phyloP scores from a whole-genome alignment of 2,888 invertebrate species.

The Tolmerus cingulatus region DNA sequence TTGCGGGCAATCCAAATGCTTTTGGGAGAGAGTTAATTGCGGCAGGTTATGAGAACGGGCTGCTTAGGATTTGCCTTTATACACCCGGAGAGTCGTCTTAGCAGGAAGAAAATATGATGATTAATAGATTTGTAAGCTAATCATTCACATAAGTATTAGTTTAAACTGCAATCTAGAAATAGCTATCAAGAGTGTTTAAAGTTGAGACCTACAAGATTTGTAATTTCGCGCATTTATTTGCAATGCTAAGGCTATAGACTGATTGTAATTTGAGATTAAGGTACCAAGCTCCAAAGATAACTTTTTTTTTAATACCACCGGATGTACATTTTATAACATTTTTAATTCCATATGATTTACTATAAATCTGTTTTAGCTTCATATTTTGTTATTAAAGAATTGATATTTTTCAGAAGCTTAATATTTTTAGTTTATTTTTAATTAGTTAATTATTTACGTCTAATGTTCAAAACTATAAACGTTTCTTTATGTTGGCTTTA shows the following conservation, averaged over 20 bases:
- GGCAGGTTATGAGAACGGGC: conserved; percentile 59
- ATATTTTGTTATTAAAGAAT: too few relatives aligned
- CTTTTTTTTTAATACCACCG: neutral
- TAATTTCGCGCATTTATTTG: neutral
- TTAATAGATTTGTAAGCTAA: neutral
- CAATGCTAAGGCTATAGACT: neutral
- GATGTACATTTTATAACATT: neutral
- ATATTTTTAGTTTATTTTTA: too few relatives aligned
- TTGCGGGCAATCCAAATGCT: conserved; percentile 58
- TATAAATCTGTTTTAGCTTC: too few relatives aligned
- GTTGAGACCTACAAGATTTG: neutral
- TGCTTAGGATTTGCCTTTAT: conserved; percentile 52
- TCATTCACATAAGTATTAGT: neutral
- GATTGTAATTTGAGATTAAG: neutral
- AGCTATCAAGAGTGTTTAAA: neutral
- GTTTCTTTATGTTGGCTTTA: too few relatives aligned
- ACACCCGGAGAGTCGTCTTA: neutral
- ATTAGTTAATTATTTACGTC: too few relatives aligned
- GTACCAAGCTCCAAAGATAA: neutral
- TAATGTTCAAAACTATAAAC: too few relatives aligned
- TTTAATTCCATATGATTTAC: neutral
- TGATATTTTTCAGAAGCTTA: too few relatives aligned
- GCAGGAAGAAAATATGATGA: neutral
- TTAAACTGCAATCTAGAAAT: neutral
- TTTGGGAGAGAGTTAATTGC: conserved; percentile 54